These are phyloP conservation scores for Cariama cristata DNA, from an alignment of 2,113 vertebrate species.

Conservation along the genomic window DNA sequence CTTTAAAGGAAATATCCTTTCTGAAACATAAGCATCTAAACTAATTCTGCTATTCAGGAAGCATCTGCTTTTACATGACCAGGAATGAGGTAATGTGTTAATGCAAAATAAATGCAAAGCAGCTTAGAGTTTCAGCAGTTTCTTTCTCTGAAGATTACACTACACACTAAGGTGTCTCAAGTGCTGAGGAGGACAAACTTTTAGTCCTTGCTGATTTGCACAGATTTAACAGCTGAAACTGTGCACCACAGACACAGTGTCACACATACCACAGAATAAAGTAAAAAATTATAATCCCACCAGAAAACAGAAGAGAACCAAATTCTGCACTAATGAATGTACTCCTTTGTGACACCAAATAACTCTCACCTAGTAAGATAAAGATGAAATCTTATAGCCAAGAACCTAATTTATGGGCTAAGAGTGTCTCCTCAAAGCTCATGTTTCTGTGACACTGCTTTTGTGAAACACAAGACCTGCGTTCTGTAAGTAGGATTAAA, in stretches of 20 bases:
- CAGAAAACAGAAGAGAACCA: neutral
- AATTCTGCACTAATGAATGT: neutral
- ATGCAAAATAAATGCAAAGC: conserved; percentile 34
- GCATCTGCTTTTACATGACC: conserved; percentile 13
- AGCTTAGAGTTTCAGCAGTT: neutral
- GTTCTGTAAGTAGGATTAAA: neutral
- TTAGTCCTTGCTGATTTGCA: neutral
- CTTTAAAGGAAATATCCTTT: neutral
- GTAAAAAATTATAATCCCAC: neutral
- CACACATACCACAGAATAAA: neutral
- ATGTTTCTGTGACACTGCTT: neutral
- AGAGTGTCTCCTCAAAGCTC: neutral
- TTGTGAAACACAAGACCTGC: neutral
- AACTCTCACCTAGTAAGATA: conserved; percentile 22
- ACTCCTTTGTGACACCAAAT: neutral
- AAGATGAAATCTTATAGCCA: conserved; percentile 15
- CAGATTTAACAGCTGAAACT: neutral
- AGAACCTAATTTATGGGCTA: neutral
- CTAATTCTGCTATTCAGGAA: neutral
- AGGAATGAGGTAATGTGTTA: conserved; percentile 9
- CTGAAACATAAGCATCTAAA: conserved; percentile 8
- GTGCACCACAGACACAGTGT: neutral
- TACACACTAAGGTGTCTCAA: neutral
- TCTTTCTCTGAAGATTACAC: neutral
- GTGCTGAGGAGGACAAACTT: neutral